Evolutionary conservation across 2,797 vertebrate genomes (phyloP).

Genomic region (Periophthalmus magnuspinnatus): DNA sequence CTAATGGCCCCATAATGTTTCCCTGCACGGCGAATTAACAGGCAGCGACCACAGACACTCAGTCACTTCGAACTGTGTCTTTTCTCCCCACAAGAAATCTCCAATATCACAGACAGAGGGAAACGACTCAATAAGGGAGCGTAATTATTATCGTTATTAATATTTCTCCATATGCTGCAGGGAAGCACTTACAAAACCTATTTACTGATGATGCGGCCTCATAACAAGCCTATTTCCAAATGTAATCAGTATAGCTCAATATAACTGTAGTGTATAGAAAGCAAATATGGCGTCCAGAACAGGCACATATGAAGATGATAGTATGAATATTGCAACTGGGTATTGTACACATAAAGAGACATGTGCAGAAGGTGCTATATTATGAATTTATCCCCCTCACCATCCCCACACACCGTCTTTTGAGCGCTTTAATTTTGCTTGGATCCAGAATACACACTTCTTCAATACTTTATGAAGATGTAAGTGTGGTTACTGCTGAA

Average conservation of each 20-base stretch:
- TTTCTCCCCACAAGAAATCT: slow-evolving; percentile 48
- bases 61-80: slow-evolving; percentile 56
- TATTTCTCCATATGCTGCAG: slow-evolving; percentile 36
- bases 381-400: too few relatives aligned
- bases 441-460: too few relatives aligned
- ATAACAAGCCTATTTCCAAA: slow-evolving; percentile 10
- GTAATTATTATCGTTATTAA: slow-evolving; percentile 59
- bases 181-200: slow-evolving; percentile 9
- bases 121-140: slow-evolving; percentile 27
- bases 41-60: slow-evolving; percentile 55
- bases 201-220: slow-evolving; percentile 1
- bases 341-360: too few relatives aligned
- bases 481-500: too few relatives aligned
- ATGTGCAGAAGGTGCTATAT: too few relatives aligned
- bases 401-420: too few relatives aligned
- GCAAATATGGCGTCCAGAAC: neutral
- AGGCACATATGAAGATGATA: neutral
- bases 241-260: slow-evolving; percentile 7
- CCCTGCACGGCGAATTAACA: slow-evolving; percentile 63
- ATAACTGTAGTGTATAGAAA: neutral
- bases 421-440: too few relatives aligned
- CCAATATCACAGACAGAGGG: slow-evolving; percentile 1
- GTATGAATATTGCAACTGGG: neutral
- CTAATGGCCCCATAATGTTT: slow-evolving; percentile 69
- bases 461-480: too few relatives aligned